Conservation (phyloP, 2,113 vertebrate species). For the Echinops telfairi region DNA sequence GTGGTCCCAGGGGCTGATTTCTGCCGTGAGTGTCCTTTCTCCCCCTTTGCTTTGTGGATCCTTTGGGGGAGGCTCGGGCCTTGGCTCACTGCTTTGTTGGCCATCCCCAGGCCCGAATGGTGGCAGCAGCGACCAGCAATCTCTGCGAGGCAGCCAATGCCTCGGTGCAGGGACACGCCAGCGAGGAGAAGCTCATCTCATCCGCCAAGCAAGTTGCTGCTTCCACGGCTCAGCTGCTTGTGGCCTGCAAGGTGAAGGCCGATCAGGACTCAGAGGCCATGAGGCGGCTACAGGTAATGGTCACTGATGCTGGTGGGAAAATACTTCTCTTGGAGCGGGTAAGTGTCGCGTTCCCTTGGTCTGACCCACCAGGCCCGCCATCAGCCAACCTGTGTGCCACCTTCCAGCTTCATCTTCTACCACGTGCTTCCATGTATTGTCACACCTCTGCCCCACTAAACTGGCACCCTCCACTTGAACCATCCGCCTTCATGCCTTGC, state of each 20-base stretch:
- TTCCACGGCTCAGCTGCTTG: constrained; percentile 97
- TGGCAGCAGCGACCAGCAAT: constrained; percentile 97
- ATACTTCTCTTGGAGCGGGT: constrained; percentile 82
- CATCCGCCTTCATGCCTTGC: neutral
- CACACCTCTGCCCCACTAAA: neutral
- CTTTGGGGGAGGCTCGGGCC: neutral
- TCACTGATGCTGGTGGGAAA: constrained; percentile 79
- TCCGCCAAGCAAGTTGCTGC: constrained; percentile 99
- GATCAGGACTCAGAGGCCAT: constrained; percentile 98
- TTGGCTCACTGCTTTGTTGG: constrained; percentile 54
- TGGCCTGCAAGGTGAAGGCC: constrained; percentile 99
- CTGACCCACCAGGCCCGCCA: constrained; percentile 74
- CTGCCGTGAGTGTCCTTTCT: constrained; percentile 92
- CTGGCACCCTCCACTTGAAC: neutral
- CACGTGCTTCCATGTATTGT: neutral
- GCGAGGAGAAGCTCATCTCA: constrained; percentile 99
- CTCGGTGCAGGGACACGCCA: constrained; percentile 98
- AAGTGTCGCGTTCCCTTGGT: constrained; percentile 77
- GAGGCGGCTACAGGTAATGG: constrained; percentile 95
- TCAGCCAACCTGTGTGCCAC: constrained; percentile 56
- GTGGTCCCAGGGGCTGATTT: constrained; percentile 99
- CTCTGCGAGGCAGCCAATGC: constrained; percentile 98
- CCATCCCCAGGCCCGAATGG: constrained; percentile 94
- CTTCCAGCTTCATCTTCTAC: constrained; percentile 62
- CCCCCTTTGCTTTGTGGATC: neutral